Evolutionary conservation across 2,797 vertebrate genomes (phyloP), one percentile per base, ranked within the genome.

Genomic region (Melanotaenia nigrans): DNA sequence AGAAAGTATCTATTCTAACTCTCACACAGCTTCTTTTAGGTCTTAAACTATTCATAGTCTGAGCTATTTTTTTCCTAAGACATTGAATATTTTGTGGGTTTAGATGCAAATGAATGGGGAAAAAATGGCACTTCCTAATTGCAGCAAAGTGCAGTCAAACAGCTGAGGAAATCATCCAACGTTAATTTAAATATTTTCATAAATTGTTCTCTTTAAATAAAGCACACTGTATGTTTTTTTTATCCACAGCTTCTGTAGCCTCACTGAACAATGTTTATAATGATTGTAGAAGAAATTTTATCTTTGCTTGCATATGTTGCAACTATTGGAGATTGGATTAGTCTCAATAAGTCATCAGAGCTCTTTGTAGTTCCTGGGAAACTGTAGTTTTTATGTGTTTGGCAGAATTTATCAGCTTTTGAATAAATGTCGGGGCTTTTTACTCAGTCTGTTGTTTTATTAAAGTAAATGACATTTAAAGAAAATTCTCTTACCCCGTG

Each of bases 61-160:
- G n/a, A 68, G 70, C 67, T n/a, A 40, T 49, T 64, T 51, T 1
- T 20, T 1, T 30, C 16, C 16, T 53, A 6, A 5, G 1, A 1
- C 18, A 5, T 28, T 30, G 30, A 13, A 57, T 68, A 38, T 73
- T 55, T 73, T 67, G 22, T 24, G 10, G 10, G 38, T 45, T 61
- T 28, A 16, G 1, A 57, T 67, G 45, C 36, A 75, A 66, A 71
- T 35, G 10, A 47, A 6, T 49, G 32, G 10, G 13, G 22, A 45
- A 12, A 18, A 1, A 0, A 1, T 63, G 66, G 42, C 63, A 12
- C 63, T 74, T 71, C 10, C 5, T 56, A n/a, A 30, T 51, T 72
- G 33, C 30, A 49, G 30, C 9, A 16, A 11, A 30, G 24, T 25
- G 30, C 36, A 5, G 5, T 61, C 20, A 13, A 13, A 33, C 33